Base-by-base conservation (phyloP, 2,113 vertebrate genomes). In the Catharus bicknelli region DNA sequence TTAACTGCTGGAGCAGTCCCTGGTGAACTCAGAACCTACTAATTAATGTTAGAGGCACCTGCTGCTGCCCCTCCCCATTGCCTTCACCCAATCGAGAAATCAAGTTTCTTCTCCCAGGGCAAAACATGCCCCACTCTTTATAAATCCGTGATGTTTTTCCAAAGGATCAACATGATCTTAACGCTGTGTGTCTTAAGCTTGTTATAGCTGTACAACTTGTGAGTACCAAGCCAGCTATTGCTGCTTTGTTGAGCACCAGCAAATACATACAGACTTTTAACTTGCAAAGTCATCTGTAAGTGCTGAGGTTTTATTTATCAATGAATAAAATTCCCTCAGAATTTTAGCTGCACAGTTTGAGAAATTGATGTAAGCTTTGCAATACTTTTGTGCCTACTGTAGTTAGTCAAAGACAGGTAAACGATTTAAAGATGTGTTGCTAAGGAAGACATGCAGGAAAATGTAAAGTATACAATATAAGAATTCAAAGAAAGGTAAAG, bases 31-130 rank as follows among this genome's bases (percentile, higher is more conserved):
- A 38, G 45, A 72, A 51, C 9, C n/a, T 67, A 25, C n/a, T 94
- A 86, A 88, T 93, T 81, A 91, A 19, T 7, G 34, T 43, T 63
- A 55, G 13, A 83, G 73, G 23, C 86, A 91, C 88, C 90, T 95
- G 93, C 77, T 90, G 38, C 83, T 90, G 16, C 63, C 86, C 21
- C 16, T 78, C 67, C 26, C 22, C 1, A 0, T 10, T 2, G 7
- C 47, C 47, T 86, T 70, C 30, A 5, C 55, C 80, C 80, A 77
- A 59, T 51, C 18, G 57, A 51, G 48, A 72, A 34, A 72, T 10
- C 3, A 43, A 40, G 10, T 45, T 83, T 59, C 23, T 70, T 81
- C 10, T 77, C 79, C 34, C 27, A 36, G 57, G 25, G n/a, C 10
- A 66, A 9, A 68, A 40, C 0, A 2, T 3, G 1, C 7, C 10